phyloP scores from a whole-genome alignment of 2,113 vertebrate genomes.

The human (Homo sapiens) region DNA sequence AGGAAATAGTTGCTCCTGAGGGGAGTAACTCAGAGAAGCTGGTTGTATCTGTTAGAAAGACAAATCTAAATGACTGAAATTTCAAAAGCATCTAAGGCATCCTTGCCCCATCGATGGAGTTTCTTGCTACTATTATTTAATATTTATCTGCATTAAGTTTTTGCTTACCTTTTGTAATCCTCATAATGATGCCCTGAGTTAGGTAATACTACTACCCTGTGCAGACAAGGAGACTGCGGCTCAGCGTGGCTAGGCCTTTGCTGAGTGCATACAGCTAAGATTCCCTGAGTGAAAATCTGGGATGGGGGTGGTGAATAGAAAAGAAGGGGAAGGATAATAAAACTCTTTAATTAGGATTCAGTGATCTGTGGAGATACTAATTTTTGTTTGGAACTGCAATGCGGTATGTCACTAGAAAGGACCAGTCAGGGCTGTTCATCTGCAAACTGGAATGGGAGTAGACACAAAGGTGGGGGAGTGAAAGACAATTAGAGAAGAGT shows the following conservation, averaged over 20 bases:
- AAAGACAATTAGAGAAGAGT: neutral
- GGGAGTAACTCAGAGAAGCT: neutral
- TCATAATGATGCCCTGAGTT: neutral
- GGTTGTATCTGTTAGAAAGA: neutral
- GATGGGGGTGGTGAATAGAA: neutral
- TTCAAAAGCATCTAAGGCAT: neutral
- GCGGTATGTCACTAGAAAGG: no score
- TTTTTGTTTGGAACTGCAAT: neutral
- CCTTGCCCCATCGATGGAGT: neutral
- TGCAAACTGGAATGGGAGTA: fast-evolving
- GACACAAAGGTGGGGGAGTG: fast-evolving
- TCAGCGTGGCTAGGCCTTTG: neutral
- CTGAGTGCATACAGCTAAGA: neutral
- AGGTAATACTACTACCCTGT: neutral
- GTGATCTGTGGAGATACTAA: neutral
- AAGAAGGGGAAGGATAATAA: neutral
- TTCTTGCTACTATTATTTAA: neutral
- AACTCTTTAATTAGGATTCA: neutral
- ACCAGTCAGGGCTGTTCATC: neutral
- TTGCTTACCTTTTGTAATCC: neutral
- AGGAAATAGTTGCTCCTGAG: neutral
- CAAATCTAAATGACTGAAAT: neutral
- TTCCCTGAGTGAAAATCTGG: neutral
- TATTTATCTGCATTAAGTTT: neutral
- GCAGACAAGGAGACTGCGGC: neutral